Conservation (phyloP, 2,113 vertebrate species). For the Antigone vipio region DNA sequence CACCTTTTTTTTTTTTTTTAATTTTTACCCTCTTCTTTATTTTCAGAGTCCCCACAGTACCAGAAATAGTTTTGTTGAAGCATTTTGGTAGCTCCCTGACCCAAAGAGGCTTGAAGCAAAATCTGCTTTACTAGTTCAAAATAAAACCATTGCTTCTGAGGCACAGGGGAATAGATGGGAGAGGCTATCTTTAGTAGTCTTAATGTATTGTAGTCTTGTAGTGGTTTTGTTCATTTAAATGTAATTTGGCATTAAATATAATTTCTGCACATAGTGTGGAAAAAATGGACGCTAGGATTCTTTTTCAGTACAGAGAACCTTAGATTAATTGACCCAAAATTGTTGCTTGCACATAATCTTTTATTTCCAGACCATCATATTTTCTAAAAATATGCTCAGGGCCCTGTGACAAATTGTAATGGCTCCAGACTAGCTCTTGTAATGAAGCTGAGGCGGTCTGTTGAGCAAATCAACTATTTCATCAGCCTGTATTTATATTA, state of each 20-base stretch:
- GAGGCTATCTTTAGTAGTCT: conserved; percentile 30
- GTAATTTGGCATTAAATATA: conserved; percentile 1
- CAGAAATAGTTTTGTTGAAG: neutral
- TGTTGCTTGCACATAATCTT: neutral
- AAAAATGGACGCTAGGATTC: neutral
- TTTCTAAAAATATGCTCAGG: conserved; percentile 14
- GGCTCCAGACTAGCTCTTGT: conserved; percentile 10
- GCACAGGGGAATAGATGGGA: neutral
- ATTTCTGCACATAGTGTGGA: neutral
- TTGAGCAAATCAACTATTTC: conserved; percentile 23
- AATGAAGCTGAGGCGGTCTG: neutral
- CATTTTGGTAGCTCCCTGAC: neutral
- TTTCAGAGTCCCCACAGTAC: neutral
- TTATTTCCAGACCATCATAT: conserved; percentile 19
- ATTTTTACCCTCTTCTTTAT: neutral
- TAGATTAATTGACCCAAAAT: conserved; percentile 34
- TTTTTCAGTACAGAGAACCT: neutral
- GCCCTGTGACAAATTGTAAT: neutral
- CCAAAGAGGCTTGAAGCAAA: neutral
- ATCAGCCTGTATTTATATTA: conserved; percentile 11
- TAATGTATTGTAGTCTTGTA: neutral
- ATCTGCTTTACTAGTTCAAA: neutral
- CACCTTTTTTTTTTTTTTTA: neutral
- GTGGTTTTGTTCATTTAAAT: conserved; percentile 22
- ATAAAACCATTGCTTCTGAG: conserved; percentile 12